Conservation (phyloP, 2,888 invertebrate species). For the Entomobrya multifasciata region DNA sequence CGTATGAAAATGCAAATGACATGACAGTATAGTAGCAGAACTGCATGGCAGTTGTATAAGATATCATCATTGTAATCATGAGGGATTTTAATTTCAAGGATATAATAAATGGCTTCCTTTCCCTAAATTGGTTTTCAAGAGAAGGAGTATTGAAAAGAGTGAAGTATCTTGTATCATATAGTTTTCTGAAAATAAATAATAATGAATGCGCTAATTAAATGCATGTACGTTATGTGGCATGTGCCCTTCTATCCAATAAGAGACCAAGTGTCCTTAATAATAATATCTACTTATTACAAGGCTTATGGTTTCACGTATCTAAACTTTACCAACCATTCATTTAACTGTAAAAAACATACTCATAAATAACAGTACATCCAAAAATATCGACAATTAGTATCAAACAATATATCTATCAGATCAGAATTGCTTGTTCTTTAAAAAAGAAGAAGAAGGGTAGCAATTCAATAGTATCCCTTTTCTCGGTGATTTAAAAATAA, state of each 20-base stretch:
- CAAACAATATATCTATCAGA: neutral
- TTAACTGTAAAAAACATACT: neutral
- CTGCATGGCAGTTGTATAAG: neutral
- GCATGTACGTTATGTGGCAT: conserved; percentile 46
- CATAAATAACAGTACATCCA: neutral
- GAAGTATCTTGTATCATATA: neutral
- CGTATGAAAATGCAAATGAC: conserved; percentile 18
- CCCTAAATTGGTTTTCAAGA: conserved; percentile 5
- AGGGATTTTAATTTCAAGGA: conserved; percentile 38
- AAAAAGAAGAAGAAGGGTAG: too few relatives aligned
- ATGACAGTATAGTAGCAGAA: too few relatives aligned
- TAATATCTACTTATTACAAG: too few relatives aligned
- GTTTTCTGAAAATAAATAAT: too few relatives aligned
- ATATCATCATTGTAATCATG: conserved; percentile 36
- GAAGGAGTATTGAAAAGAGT: neutral
- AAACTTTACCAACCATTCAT: neutral
- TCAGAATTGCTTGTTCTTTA: neutral
- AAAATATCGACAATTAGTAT: neutral
- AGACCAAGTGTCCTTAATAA: too few relatives aligned
- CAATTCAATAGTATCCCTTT: neutral
- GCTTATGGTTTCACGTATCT: too few relatives aligned
- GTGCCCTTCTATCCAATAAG: conserved; percentile 42
- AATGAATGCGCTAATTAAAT: conserved; percentile 26
- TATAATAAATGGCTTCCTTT: conserved; percentile 18
- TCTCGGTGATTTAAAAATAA: conserved; percentile 36